Base-by-base conservation (phyloP, 2,797 vertebrate genomes). In the Acanthopagrus latus region DNA sequence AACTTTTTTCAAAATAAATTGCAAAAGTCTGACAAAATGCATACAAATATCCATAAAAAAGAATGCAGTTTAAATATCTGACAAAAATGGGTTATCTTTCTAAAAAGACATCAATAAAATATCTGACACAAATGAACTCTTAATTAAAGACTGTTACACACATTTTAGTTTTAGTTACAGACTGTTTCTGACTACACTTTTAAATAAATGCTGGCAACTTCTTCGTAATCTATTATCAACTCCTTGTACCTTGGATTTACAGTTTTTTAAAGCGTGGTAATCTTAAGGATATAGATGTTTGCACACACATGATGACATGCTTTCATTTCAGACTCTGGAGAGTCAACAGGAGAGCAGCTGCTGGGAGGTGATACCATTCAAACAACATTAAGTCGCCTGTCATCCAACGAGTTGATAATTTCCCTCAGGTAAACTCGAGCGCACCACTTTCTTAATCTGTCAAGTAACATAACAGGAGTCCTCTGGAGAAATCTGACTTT, bases 291-390 rank as follows among this genome's bases (percentile, higher is more conserved):
- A 52, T 20, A 76, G 76, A 81, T 80, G 48, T 78, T 70, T 72
- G 52, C 58, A 63, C 51, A 52, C 72, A 29, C 25, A 54, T 33
- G 29, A 44, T 67, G 23, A 12, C 55, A 55, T 41, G 50, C 80
- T 68, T 74, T 86, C 46, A 83, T 78, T 78, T 70, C 50, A 67
- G 43, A 84, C 77, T 88, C 82, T 16, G 66, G 72, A 76, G 81
- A 89, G 80, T 78, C 81, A 88, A 80, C 84, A 87, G 83, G 81
- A 82, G 78, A 87, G 80, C 78, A 86, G 84, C 88, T 93, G 92
- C 81, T 80, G n/a, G 69, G 80, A 88, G 87, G 85, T 88, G 93
- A 94, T 93, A 93, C 76, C 82, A 89, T 92, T 91, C 84, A 90
- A 87, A 85, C 64, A 69, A 78, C 86, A 72, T 38, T 66, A 82